Base-by-base conservation (phyloP, 2,888 invertebrate species). In the Leucozona laternaria region DNA sequence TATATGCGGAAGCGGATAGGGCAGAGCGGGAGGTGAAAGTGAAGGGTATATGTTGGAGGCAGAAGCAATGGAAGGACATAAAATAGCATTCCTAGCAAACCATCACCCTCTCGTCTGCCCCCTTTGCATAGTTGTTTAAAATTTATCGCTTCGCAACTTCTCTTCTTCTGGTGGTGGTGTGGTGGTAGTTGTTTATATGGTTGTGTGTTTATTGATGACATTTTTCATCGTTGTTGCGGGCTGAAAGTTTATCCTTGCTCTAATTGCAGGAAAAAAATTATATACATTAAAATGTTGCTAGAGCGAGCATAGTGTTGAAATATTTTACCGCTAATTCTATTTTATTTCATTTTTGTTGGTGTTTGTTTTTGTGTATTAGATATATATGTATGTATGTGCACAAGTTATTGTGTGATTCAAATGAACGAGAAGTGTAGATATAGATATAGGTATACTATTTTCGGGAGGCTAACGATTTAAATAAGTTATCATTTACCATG, bases 171-270 rank as follows among this genome's bases (percentile, higher is more conserved):
- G 11, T 40, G 34, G 55, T 62, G 10, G 66, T 78, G 50, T 76
- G 72, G 43, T 62, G 43, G 43, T 28, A n/a, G 13, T 28, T 20
- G 0, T 22, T 37, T 48, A 31, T 53, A 34, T 11, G 75, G 60
- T 58, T 58, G 58, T 76, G 53, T 72, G 60, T 77, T 66, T 72
- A 72, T 77, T n/a, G 80, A 71, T 84, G 76, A 72, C 76, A 80
- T 80, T 84, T 66, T 84, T 58, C 72, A 43, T 84, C 79, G 71
- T 79, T 70, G 62, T 62, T 76, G 64, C 45, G 50, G 57, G 66
- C 71, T 76, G 71, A 76, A 80, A 72, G 68, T 80, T 80, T 85
- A 85, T 85, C 85, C 80, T 85, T 85, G 85, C 85, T 85, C 85
- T 73, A 85, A 85, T 85, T 85, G 81, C 77, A 73, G 60, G 68